Evolutionary conservation across 2,113 vertebrate species (phyloP), one percentile per base, ranked within the genome.

Genomic region (Otocyon megalotis): DNA sequence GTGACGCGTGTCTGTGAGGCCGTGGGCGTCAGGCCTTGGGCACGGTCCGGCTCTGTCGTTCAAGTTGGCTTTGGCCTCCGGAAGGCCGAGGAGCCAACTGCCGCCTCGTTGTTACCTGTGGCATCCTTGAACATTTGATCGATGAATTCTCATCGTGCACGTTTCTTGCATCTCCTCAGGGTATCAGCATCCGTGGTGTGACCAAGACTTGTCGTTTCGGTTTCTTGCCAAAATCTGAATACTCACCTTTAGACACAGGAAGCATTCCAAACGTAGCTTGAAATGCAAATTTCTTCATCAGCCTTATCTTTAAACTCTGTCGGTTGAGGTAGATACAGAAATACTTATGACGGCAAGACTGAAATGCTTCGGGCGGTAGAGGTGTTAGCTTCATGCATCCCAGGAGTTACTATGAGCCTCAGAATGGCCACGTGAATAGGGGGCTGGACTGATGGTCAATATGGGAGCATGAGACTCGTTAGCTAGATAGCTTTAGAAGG

Each of bases 341-440:
- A 26, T 81, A 89, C 69, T 86, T 90, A 58, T 90, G 72, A 92
- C 37, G 87, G 37, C 4, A 60, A 87, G 54, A 83, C 9, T 56
- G 53, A 88, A 86, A 58, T 76, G 53, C 71, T 93, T 82, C 13
- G 85, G 53, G 11, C 65, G 28, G 71, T 92, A 91, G 15, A 77
- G 15, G 43, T 60, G 20, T 91, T 85, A 81, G 58, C 53, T 69
- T 94, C 84, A 63, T 43, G 43, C 16, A 76, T 24, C 30, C 30
- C 79, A 86, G 54, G 1, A 53, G 37, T 72, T 96, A 48, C 43
- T 77, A 26, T 62, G 16, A 79, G 80, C 54, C 76, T 92, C 67
- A 74, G 91, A 96, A 85, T 54, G 53, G 19, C 53, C 90, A 96
- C 50, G 50, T 65, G 90, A 76, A 92, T 37, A 69, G 32, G 10